Conservation (phyloP, 2,888 invertebrate genomes). For the Mayetiola destructor region DNA sequence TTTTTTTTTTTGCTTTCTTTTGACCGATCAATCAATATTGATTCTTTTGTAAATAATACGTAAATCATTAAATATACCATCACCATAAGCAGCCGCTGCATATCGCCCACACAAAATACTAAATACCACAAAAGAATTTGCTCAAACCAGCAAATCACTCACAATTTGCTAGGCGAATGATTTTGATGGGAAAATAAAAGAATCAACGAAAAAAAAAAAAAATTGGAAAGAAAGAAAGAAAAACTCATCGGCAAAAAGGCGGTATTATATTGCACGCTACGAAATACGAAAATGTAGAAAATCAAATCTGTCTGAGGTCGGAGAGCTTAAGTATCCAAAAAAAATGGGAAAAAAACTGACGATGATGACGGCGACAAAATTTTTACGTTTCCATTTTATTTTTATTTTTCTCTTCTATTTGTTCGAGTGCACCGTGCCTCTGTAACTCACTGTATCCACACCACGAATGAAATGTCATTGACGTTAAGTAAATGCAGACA, state of each 20-base stretch:
- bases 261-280: too few species aligned
- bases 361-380: too few species aligned
- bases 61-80: too few species aligned
- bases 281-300: too few species aligned
- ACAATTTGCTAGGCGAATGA: neutral
- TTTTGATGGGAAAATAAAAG: neutral
- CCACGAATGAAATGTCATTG: neutral
- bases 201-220: neutral
- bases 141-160: constrained; percentile 1
- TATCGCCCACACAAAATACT: neutral
- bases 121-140: neutral
- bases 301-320: too few species aligned
- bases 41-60: constrained; percentile 7
- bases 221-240: neutral
- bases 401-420: neutral
- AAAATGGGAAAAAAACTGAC: too few species aligned
- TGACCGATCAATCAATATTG: constrained; percentile 12
- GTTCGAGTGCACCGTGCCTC: too few species aligned
- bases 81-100: too few species aligned
- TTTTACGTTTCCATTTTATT: neutral
- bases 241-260: neutral
- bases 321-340: neutral
- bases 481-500: too few species aligned
- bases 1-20: too few species aligned
- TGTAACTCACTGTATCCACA: neutral